A percentile compares a stretch with the other conserved stretches of the same genome.
Conservation (phyloP, 2,888 invertebrate genomes). For the Xiphydria camelus region DNA sequence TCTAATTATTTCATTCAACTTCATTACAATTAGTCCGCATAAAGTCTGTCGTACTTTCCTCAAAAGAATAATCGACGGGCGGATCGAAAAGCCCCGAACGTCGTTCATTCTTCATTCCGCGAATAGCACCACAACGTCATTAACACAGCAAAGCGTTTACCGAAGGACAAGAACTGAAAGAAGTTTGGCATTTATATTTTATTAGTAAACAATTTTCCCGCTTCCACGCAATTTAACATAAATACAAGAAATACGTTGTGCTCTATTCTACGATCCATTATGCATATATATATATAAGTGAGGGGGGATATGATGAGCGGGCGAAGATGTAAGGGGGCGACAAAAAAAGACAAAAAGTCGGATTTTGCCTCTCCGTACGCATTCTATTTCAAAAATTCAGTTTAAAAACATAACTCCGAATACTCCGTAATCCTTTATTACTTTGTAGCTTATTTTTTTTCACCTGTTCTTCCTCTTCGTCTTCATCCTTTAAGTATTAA, state of each 20-base stretch:
- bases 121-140: too few species aligned
- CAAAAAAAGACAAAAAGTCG: slow-evolving; percentile 32
- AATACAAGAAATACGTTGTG: slow-evolving; percentile 36
- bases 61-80: too few species aligned
- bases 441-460: slow-evolving; percentile 47
- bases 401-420: slow-evolving; percentile 56
- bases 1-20: too few species aligned
- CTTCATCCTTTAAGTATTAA: slow-evolving; percentile 40
- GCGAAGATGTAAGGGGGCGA: slow-evolving; percentile 3
- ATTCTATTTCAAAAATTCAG: slow-evolving; percentile 56
- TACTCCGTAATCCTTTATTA: slow-evolving; percentile 51
- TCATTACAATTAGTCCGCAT: too few species aligned
- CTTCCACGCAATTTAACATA: slow-evolving; percentile 37
- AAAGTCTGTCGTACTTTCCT: too few species aligned
- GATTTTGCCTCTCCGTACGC: slow-evolving; percentile 53
- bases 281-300: neutral
- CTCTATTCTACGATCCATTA: slow-evolving; percentile 29
- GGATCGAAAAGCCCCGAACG: too few species aligned
- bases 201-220: slow-evolving; percentile 38
- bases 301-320: slow-evolving; percentile 17
- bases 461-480: slow-evolving; percentile 11
- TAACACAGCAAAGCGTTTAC: too few species aligned
- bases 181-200: slow-evolving; percentile 40
- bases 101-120: too few species aligned
- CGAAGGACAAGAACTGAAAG: slow-evolving; percentile 21